A percentile compares a stretch with the other conserved stretches of the same genome.
Conservation (phyloP, 2,888 invertebrate species). For the Sepioteuthis lessoniana region DNA sequence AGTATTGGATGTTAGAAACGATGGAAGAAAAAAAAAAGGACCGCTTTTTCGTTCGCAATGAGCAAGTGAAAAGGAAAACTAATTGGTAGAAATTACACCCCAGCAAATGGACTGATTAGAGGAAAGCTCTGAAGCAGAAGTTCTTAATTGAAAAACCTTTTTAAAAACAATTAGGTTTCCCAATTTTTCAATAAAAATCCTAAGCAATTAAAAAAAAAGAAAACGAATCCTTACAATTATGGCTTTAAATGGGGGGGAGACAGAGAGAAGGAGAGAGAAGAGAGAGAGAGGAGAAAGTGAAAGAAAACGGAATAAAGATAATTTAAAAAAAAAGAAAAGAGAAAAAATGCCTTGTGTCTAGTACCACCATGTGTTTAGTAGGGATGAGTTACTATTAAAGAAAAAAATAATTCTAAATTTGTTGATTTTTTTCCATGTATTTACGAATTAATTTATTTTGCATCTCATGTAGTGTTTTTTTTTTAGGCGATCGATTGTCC, state of each 20-base stretch:
- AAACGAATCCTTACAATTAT: neutral
- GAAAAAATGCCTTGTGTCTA: neutral
- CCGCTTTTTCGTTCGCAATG: neutral
- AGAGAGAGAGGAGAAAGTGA: no score
- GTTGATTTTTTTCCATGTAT: neutral
- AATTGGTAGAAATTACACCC: neutral
- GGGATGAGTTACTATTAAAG: neutral
- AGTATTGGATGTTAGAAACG: neutral
- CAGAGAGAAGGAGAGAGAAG: neutral
- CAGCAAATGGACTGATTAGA: slow-evolving; percentile 4
- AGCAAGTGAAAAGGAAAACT: neutral
- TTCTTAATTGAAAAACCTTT: slow-evolving; percentile 20
- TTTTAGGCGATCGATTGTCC: no score
- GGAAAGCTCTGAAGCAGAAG: neutral
- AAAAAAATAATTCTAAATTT: neutral
- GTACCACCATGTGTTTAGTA: neutral
- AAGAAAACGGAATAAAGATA: no score
- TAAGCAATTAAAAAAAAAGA: neutral
- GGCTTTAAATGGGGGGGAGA: no score
- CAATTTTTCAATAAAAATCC: neutral
- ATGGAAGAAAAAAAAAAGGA: neutral
- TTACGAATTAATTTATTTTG: no score
- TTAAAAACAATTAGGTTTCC: neutral
- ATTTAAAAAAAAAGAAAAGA: neutral
- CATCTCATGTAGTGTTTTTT: no score